phyloP scores from a whole-genome alignment of 2,113 vertebrate genomes.

The Erinaceus europaeus region DNA sequence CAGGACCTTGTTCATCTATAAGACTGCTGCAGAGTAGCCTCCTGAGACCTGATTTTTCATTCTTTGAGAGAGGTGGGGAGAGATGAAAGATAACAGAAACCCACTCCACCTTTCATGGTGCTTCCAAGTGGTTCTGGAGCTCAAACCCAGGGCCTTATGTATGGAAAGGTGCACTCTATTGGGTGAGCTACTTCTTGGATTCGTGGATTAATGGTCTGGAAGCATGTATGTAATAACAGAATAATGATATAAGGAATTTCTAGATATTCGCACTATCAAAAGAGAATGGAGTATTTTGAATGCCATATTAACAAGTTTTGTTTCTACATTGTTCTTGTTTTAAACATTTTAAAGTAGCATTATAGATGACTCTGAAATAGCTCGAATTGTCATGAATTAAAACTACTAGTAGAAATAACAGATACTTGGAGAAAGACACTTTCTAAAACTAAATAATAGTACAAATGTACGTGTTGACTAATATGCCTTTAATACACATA shows the following conservation, averaged over 20 bases:
- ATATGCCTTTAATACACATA: background rate
- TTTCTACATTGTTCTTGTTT: background rate
- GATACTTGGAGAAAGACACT: background rate
- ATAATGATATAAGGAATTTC: background rate
- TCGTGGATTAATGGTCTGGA: no score
- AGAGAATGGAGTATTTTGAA: background rate
- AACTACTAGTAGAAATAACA: background rate
- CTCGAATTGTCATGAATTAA: conserved; percentile 3
- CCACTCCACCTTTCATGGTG: no score
- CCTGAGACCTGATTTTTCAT: no score
- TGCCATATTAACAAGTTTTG: background rate
- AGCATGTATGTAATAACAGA: no score
- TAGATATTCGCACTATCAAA: background rate
- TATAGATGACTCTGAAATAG: background rate
- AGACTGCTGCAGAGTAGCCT: no score
- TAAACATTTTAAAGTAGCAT: background rate
- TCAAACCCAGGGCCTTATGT: background rate
- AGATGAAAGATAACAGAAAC: no score
- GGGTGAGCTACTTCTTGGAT: background rate
- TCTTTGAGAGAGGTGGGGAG: no score
- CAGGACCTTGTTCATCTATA: no score
- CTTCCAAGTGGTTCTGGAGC: background rate
- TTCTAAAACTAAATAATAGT: background rate
- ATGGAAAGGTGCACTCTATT: no score
- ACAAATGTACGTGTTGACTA: background rate